Evolutionary conservation across 2,113 vertebrate genomes (phyloP), one percentile per base, ranked within the genome.

Genomic region (Hymenochirus boettgeri): DNA sequence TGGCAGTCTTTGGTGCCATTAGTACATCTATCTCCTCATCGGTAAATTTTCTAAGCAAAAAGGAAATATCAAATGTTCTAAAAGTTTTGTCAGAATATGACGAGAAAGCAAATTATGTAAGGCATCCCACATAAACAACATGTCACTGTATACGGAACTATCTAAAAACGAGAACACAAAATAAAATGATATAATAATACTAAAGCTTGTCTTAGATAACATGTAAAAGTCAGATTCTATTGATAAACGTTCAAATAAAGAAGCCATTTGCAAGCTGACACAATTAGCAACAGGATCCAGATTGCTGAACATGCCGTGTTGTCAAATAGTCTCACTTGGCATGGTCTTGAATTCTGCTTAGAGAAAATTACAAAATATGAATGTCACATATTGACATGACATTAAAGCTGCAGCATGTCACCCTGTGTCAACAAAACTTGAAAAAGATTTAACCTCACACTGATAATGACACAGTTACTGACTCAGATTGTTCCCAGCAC

Each of bases 371-470:
- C 57, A 60, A 67, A 59, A 60, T 67, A 67, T 60, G 35, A 67
- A 67, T 67, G 46, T 67, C 55, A 67, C 46, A 59, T 60, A 67
- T 67, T 67, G 65, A 67, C 65, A 60, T 67, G 65, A 67, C 65
- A 67, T 67, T 67, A 57, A 67, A 60, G 56, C 56, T 67, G 48
- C 35, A 60, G 23, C 39, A 53, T 67, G 64, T 60, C 65, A 60
- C 65, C 31, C 17, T 53, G 35, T 60, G 46, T 66, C 55, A 58
- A 66, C 64, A 66, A 50, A 57, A 35, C 46, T 51, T 51, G 3
- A 35, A 52, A 48, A 25, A 53, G 19, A 31, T 9, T 54, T 67
- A 67, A 67, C 65, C 25, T 23, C 26, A 18, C 13, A 42, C 39
- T 42, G 7, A 12, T 42, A 15, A 15, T n/a, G 39, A 42, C 39